Base-by-base conservation (phyloP, 2,113 vertebrate species). In the Sciurus niger region DNA sequence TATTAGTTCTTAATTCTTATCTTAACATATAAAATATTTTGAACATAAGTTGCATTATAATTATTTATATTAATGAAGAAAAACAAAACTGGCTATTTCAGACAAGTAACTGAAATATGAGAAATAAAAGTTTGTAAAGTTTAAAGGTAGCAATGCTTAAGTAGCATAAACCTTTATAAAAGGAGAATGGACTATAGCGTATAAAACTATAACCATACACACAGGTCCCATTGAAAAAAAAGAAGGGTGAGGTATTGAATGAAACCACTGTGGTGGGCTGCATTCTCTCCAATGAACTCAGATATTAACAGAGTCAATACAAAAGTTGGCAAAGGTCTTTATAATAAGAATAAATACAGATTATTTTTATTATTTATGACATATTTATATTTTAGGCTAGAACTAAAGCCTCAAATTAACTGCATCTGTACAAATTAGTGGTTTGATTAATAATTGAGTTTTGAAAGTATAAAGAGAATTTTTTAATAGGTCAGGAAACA, bases 21-120 rank as follows among this genome's bases (percentile, higher is more conserved):
- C 34, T 96, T 79, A 88, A n/a, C 48, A 84, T 91, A 73, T 22
- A 83, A 82, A 92, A 73, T 74, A 77, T 55, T 53, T 82, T 89
- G 8, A 17, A 58, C 37, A 37, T 43, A 78, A 83, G 83, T 60
- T 83, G 1, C 40, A 51, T 82, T 68, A 55, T 28, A 58, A 68
- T 74, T 51, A 55, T 55, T 91, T 95, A 70, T 25, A 48, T 77
- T 96, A 51, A 30, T 40, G 25, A 89, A 76, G 83, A 43, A 76
- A 80, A 65, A 89, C 11, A 92, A 63, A 83, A 80, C 58, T 40
- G 8, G 24, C 3, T 80, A 87, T 91, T 70, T 80, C 58, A 85
- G 58, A 68, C 1, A 89, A 30, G 2, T 67, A 46, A 70, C 60
- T 55, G 34, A 84, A 95, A 74, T 34, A 95, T 30, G 22, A 93